Conservation (phyloP, 1,140 invertebrate genomes). For the Drosophila guanche region DNA sequence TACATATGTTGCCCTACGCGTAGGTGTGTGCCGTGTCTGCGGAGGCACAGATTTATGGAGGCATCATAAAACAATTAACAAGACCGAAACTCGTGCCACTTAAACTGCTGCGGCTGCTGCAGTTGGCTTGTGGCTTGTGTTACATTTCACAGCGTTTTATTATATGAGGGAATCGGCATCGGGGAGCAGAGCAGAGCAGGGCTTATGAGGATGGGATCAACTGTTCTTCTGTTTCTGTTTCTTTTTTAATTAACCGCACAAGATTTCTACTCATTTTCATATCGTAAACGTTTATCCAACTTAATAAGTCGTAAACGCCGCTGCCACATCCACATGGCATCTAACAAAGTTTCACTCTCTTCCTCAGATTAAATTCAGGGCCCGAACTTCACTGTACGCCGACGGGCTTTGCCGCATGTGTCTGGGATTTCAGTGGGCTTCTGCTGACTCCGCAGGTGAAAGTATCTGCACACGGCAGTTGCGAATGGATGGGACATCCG, state of each 20-base stretch:
- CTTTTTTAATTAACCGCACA: slow-evolving; percentile 80
- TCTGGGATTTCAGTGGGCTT: slow-evolving; percentile 47
- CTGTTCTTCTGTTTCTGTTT: slow-evolving; percentile 31
- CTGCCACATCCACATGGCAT: slow-evolving; percentile 57
- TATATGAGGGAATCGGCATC: slow-evolving; percentile 34
- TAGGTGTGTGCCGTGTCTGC: slow-evolving; percentile 42
- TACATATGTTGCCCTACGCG: slow-evolving; percentile 59
- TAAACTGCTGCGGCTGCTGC: slow-evolving; percentile 72
- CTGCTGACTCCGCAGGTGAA: slow-evolving; percentile 65
- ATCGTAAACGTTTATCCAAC: slow-evolving; percentile 83
- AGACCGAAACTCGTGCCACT: slow-evolving; percentile 78
- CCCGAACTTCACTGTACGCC: neutral
- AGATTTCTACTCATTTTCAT: slow-evolving; percentile 81
- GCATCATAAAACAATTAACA: slow-evolving; percentile 83
- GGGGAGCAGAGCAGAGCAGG: slow-evolving; percentile 6
- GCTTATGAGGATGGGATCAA: slow-evolving; percentile 17
- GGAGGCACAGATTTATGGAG: slow-evolving; percentile 68
- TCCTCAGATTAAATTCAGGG: slow-evolving; percentile 4
- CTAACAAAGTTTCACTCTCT: slow-evolving; percentile 64
- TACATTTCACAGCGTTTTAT: slow-evolving; percentile 78
- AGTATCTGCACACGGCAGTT: slow-evolving; percentile 16
- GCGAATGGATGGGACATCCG: slow-evolving; percentile 8
- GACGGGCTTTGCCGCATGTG: slow-evolving; percentile 39
- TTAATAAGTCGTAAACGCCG: slow-evolving; percentile 81
- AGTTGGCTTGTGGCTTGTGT: slow-evolving; percentile 58